Percentiles rank a stretch among this genome's conserved stretches.
These are phyloP conservation scores for Candoia aspera DNA, from an alignment of 2,113 vertebrate species.

Conservation along the genomic window DNA sequence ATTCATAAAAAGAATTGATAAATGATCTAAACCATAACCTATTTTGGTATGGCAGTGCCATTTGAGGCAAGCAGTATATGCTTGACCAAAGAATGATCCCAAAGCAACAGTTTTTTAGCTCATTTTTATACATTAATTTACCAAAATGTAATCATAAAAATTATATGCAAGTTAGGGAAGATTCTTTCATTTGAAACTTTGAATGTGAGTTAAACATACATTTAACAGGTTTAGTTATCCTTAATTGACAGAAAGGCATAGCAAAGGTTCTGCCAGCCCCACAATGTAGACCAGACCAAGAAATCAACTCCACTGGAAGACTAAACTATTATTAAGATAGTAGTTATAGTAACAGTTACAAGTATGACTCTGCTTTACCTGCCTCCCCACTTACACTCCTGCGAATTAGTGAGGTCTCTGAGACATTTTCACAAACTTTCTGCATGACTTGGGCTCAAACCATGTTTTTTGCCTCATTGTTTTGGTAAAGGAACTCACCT, in stretches of 20 bases:
- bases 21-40: neutral
- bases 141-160: neutral
- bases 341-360: neutral
- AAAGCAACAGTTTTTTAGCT: neutral
- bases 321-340: neutral
- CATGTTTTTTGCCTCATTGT: neutral
- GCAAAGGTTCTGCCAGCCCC: neutral
- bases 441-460: neutral
- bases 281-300: neutral
- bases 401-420: neutral
- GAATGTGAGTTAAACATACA: neutral
- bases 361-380: neutral
- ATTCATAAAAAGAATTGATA: neutral
- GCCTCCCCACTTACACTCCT: neutral
- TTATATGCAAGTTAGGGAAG: neutral
- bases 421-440: neutral
- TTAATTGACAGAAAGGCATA: neutral
- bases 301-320: neutral
- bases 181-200: neutral
- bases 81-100: neutral
- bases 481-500: neutral
- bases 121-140: neutral
- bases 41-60: neutral
- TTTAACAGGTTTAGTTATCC: neutral
- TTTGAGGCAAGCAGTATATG: neutral